Evolutionary conservation across 2,888 invertebrate species (phyloP).

Genomic region (Hypolimnas misippus): DNA sequence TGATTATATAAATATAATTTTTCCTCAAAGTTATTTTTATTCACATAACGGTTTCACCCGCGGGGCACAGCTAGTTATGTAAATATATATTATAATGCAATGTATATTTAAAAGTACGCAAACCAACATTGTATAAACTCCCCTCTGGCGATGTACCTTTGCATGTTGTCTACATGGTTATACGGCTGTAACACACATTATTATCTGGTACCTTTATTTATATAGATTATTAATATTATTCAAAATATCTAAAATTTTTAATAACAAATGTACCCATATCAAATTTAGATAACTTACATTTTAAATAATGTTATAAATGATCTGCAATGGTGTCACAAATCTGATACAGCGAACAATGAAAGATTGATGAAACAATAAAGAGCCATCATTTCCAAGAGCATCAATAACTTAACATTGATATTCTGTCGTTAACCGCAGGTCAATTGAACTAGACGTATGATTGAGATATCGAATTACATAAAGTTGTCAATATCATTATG

Average conservation of each 20-base stretch:
- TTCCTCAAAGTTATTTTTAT: too few species aligned
- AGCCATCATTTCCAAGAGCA: slow-evolving; percentile 8
- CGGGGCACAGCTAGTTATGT: too few species aligned
- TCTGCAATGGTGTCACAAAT: slow-evolving; percentile 4
- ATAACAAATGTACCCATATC: too few species aligned
- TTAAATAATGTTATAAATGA: background rate
- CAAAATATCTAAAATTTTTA: too few species aligned
- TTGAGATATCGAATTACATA: background rate
- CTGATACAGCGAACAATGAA: slow-evolving; percentile 13
- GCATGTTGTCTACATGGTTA: too few species aligned
- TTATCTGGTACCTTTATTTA: too few species aligned
- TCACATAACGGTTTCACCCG: too few species aligned
- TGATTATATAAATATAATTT: too few species aligned
- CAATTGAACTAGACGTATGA: slow-evolving; percentile 1
- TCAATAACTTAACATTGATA: slow-evolving; percentile 10
- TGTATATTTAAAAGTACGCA: slow-evolving; percentile 1
- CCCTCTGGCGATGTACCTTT: too few species aligned
- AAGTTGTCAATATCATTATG: background rate
- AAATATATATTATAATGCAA: background rate
- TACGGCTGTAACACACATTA: too few species aligned
- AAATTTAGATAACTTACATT: background rate
- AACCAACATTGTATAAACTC: too few species aligned
- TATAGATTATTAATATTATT: too few species aligned
- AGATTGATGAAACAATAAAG: slow-evolving; percentile 12
- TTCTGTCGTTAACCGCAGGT: background rate